Conservation (phyloP, 2,113 vertebrate species). For the Hypomesus transpacificus region DNA sequence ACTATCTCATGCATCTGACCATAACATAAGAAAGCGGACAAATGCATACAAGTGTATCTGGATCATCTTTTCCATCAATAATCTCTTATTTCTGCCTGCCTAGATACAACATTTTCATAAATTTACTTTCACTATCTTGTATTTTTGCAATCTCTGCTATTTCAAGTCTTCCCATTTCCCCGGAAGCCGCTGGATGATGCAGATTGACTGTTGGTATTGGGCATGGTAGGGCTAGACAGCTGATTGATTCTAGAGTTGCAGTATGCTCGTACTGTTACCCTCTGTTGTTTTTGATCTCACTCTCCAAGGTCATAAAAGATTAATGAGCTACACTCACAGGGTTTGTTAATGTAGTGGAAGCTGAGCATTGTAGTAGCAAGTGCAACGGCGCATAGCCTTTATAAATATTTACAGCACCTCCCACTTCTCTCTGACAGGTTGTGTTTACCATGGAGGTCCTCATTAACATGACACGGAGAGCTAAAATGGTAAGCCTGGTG, state of each 20-base stretch:
- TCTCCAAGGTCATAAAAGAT: constrained; percentile 67
- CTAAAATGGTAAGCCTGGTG: constrained; percentile 6
- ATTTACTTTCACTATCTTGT: no score
- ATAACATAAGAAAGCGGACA: no score
- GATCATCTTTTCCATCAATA: no score
- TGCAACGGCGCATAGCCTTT: constrained; percentile 38
- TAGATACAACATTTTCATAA: no score
- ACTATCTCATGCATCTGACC: no score
- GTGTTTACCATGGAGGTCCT: not conserved
- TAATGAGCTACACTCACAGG: constrained; percentile 56
- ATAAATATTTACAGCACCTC: constrained; percentile 51
- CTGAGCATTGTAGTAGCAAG: constrained; percentile 32
- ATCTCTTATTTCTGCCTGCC: no score
- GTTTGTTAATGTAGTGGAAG: constrained; percentile 63
- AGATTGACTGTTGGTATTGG: constrained; percentile 30
- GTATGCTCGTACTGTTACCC: constrained; percentile 22
- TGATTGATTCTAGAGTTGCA: constrained; percentile 53
- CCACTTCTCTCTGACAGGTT: constrained; percentile 4
- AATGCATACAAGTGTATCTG: no score
- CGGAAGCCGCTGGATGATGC: no score
- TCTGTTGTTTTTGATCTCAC: constrained; percentile 20
- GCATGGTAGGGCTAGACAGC: constrained; percentile 38
- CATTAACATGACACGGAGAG: not conserved
- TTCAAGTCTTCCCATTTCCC: no score
- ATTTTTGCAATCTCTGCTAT: no score